These are phyloP conservation scores for Lithophane socia DNA, from an alignment of 2,888 invertebrate species.

Conservation along the genomic window DNA sequence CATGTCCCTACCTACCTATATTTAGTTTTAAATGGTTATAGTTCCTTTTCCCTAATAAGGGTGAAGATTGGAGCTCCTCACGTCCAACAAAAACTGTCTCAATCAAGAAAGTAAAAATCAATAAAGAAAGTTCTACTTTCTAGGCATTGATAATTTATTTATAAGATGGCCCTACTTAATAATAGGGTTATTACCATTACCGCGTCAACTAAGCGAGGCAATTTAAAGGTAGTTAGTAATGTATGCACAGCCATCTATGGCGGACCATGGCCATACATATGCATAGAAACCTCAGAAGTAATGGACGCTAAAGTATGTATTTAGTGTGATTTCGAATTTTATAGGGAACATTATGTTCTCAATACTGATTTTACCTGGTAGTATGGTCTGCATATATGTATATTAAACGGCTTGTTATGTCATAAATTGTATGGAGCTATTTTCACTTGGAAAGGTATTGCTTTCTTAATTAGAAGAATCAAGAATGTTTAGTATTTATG, in stretches of 20 bases:
- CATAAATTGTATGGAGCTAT: neutral
- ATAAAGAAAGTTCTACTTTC: conserved; percentile 4
- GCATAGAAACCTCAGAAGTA: conserved; percentile 24
- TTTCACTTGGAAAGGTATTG: conserved; percentile 9
- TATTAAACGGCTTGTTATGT: neutral
- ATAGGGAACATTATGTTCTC: neutral
- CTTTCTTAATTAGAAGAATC: neutral
- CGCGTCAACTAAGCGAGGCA: conserved; percentile 28
- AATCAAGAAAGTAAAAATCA: neutral
- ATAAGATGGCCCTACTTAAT: conserved; percentile 39
- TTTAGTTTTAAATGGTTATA: neutral
- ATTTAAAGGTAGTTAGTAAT: conserved; percentile 54
- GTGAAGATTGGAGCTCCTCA: neutral
- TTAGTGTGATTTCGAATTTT: conserved; percentile 38
- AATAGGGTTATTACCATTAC: conserved; percentile 38
- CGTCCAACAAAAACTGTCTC: neutral
- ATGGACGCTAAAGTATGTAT: conserved; percentile 31
- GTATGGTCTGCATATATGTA: neutral
- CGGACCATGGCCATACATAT: conserved; percentile 29
- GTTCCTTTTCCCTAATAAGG: neutral
- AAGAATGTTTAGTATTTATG: no score
- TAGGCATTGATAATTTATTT: conserved; percentile 5
- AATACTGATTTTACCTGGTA: neutral
- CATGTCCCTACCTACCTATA: neutral
- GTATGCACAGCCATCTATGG: conserved; percentile 49